Evolutionary conservation across 2,113 vertebrate genomes (phyloP).

Genomic region (Helogale parvula): DNA sequence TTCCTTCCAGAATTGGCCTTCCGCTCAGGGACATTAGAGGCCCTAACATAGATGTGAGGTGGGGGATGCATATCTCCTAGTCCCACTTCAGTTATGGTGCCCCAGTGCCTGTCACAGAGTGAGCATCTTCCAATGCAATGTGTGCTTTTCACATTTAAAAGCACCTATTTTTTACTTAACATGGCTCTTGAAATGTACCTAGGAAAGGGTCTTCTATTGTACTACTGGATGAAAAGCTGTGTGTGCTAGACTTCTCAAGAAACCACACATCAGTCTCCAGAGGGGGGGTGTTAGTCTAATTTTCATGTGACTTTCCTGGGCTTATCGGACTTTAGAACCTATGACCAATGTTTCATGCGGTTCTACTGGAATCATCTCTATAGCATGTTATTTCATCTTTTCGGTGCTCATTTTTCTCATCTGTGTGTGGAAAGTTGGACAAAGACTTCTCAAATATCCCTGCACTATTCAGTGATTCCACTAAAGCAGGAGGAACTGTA

Average conservation of each 20-base stretch:
- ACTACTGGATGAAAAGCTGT: neutral
- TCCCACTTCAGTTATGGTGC: neutral
- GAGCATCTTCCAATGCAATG: too few relatives aligned
- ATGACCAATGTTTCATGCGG: neutral
- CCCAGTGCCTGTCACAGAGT: neutral
- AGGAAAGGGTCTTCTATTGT: neutral
- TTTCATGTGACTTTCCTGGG: neutral
- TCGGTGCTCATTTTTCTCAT: neutral
- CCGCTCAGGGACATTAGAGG: neutral
- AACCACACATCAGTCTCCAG: neutral
- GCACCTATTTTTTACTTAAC: neutral
- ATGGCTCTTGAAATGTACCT: neutral
- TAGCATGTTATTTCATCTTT: neutral
- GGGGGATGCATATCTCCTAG: too few relatives aligned
- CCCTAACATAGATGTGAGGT: too few relatives aligned
- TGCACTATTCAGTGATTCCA: neutral
- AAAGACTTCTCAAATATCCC: neutral
- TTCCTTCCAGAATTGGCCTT: neutral
- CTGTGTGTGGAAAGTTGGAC: neutral
- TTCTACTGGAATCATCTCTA: neutral
- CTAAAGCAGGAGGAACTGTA: neutral
- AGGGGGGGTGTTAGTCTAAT: neutral
- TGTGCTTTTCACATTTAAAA: neutral
- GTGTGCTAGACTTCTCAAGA: neutral
- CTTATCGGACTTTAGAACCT: neutral